A percentile compares a stretch with the other conserved stretches of the same genome.
Evolutionary conservation across 2,888 invertebrate genomes (phyloP).

Genomic region (Andrena chrysosceles): DNA sequence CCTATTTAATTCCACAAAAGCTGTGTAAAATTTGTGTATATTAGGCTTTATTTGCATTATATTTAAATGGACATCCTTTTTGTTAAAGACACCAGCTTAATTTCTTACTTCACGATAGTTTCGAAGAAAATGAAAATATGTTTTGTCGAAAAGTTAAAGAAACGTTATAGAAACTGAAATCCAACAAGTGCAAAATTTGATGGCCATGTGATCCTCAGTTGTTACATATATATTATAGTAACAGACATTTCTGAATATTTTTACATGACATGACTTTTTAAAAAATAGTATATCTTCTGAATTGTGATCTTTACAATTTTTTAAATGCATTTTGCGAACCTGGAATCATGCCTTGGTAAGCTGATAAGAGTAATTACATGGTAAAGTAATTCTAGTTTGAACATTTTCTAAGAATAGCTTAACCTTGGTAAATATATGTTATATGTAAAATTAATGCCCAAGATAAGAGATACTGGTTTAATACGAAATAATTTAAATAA

Average conservation of each 20-base stretch:
- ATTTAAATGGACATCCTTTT: slow-evolving; percentile 61
- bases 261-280: slow-evolving; percentile 37
- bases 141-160: background rate
- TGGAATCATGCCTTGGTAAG: slow-evolving; percentile 77
- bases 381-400: slow-evolving; percentile 8
- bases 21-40: background rate
- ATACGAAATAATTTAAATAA: slow-evolving; percentile 16
- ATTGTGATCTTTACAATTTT: slow-evolving; percentile 29
- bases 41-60: slow-evolving; percentile 41
- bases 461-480: slow-evolving; percentile 1
- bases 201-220: slow-evolving; percentile 33
- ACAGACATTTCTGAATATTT: slow-evolving; percentile 25
- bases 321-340: slow-evolving; percentile 10
- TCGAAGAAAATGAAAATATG: background rate
- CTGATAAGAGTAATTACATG: slow-evolving; percentile 28
- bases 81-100: background rate
- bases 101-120: background rate
- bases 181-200: background rate
- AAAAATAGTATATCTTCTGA: slow-evolving; percentile 3
- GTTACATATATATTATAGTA: slow-evolving; percentile 33
- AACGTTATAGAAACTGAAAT: background rate
- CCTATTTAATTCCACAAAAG: slow-evolving; percentile 17
- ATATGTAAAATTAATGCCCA: background rate
- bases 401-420: background rate
- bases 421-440: slow-evolving; percentile 32